Conservation (phyloP, 2,113 vertebrate species). For the Pholis gunnellus region DNA sequence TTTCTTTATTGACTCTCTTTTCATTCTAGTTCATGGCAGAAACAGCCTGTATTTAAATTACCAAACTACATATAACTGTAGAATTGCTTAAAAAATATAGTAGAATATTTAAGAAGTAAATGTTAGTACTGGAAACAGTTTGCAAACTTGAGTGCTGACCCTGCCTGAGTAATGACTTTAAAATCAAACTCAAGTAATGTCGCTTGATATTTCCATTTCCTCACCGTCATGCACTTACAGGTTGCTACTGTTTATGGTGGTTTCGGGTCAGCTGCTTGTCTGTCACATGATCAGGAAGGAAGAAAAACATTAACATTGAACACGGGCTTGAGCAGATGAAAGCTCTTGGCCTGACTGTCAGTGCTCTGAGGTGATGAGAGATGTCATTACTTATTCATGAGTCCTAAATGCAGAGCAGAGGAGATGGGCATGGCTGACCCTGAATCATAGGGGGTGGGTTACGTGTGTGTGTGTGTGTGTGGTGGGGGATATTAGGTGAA, state of each 20-base stretch:
- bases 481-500: conserved; percentile 54
- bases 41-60: not conserved
- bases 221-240: conserved; percentile 64
- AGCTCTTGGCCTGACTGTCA: conserved; percentile 82
- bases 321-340: conserved; percentile 80
- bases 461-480: conserved; percentile 25
- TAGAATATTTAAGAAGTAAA: not conserved
- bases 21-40: not conserved
- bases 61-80: not conserved
- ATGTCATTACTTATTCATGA: conserved; percentile 84
- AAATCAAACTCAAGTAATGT: conserved; percentile 67
- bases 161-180: conserved; percentile 32
- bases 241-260: conserved; percentile 71
- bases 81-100: not conserved
- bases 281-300: conserved; percentile 81
- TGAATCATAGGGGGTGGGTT: conserved; percentile 68
- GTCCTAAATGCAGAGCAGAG: conserved; percentile 80
- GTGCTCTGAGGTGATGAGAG: conserved; percentile 77
- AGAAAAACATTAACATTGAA: conserved; percentile 83
- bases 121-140: conserved; percentile 29
- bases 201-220: conserved; percentile 62
- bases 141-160: conserved; percentile 15
- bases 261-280: conserved; percentile 84
- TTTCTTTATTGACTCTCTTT: conserved; percentile 19
- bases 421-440: conserved; percentile 80